Percentiles rank a stretch among this genome's conserved stretches.
Evolutionary conservation across 2,113 vertebrate genomes (phyloP).

Genomic region (Ailuropoda melanoleuca): DNA sequence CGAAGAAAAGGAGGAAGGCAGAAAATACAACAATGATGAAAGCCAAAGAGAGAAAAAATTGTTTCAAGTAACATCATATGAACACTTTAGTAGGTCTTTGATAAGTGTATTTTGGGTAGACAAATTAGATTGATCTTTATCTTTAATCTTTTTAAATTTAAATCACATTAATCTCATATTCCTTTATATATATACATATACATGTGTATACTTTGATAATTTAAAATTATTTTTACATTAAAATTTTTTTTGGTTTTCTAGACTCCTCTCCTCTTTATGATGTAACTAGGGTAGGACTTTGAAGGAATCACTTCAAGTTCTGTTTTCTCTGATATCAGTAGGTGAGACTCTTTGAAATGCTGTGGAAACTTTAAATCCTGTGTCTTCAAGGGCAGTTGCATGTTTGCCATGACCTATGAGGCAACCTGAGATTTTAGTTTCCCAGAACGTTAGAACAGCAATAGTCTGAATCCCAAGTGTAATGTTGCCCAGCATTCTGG

Average conservation of each 20-base stretch:
- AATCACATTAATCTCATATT: neutral
- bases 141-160: neutral
- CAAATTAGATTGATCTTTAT: neutral
- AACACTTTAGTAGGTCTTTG: neutral
- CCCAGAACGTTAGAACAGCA: neutral
- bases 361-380: neutral
- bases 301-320: neutral
- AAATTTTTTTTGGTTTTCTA: neutral
- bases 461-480: neutral
- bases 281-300: neutral
- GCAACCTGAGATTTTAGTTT: slow-evolving; percentile 2
- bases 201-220: neutral
- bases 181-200: neutral
- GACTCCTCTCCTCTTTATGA: neutral
- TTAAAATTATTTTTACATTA: neutral
- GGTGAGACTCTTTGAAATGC: neutral
- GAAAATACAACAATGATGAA: neutral
- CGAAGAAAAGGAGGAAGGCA: neutral
- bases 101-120: neutral
- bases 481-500: neutral
- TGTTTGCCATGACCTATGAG: neutral
- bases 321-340: neutral
- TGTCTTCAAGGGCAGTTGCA: neutral
- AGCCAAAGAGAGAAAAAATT: neutral
- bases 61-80: neutral